Conservation (phyloP, 2,888 invertebrate species). For the Pemphredon lugubris region DNA sequence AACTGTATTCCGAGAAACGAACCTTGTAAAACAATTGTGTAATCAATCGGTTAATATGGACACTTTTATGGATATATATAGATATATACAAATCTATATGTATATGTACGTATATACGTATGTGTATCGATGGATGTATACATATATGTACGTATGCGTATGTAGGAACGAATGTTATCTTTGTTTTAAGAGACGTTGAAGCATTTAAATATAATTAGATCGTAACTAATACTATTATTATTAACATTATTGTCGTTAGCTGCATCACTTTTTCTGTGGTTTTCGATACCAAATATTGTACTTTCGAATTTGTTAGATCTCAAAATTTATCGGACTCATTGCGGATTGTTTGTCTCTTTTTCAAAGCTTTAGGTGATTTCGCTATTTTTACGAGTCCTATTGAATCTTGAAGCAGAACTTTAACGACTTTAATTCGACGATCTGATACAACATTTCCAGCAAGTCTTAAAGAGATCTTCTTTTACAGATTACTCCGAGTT, state of each 20-base stretch:
- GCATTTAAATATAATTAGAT: slow-evolving; percentile 67
- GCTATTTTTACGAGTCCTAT: too few relatives aligned
- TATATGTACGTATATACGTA: slow-evolving; percentile 25
- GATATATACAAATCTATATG: slow-evolving; percentile 18
- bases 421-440: too few relatives aligned
- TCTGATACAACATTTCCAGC: neutral
- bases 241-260: slow-evolving; percentile 30
- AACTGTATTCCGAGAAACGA: slow-evolving; percentile 49
- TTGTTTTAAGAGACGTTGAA: slow-evolving; percentile 62
- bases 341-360: neutral
- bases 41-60: slow-evolving; percentile 35
- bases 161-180: slow-evolving; percentile 60
- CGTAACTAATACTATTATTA: slow-evolving; percentile 59
- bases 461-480: neutral
- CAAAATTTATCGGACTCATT: neutral
- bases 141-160: slow-evolving; percentile 46
- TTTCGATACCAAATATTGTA: neutral
- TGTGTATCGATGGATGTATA: slow-evolving; percentile 26
- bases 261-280: slow-evolving; percentile 17
- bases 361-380: neutral
- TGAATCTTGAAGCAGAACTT: neutral
- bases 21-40: slow-evolving; percentile 41
- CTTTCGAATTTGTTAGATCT: neutral
- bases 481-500: neutral
- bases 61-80: slow-evolving; percentile 29